phyloP scores from a whole-genome alignment of 2,113 vertebrate species.

The Vimba vimba region DNA sequence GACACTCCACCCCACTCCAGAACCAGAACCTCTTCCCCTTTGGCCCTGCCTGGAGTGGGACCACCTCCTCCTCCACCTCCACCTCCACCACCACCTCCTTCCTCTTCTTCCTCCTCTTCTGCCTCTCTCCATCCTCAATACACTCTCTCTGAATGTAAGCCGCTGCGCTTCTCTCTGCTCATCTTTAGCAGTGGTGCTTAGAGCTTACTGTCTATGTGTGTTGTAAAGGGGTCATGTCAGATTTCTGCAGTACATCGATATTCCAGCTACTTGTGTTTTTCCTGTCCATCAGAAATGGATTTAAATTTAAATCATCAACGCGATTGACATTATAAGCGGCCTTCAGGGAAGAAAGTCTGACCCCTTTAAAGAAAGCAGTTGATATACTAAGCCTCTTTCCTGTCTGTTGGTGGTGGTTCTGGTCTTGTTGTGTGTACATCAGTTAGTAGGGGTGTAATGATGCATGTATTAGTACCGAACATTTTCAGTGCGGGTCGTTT shows the following conservation, averaged over 20 bases:
- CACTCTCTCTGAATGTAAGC: constrained; percentile 95
- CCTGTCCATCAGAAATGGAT: no score
- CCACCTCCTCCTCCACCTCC: constrained; percentile 82
- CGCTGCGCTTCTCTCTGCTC: constrained; percentile 55
- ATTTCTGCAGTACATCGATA: not conserved
- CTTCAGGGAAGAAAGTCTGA: not conserved
- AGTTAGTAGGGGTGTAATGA: no score
- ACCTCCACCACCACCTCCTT: constrained; percentile 57
- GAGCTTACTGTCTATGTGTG: not conserved
- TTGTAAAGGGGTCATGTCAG: not conserved
- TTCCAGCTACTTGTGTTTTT: not conserved
- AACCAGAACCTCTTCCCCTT: constrained; percentile 85
- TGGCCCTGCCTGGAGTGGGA: constrained; percentile 87
- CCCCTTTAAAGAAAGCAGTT: not conserved
- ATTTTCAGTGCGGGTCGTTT: no score
- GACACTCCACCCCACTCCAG: constrained; percentile 87
- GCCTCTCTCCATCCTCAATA: constrained; percentile 91
- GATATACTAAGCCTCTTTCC: not conserved
- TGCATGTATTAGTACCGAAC: no score
- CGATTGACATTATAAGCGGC: not conserved
- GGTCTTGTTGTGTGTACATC: not conserved
- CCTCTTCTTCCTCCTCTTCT: constrained; percentile 69
- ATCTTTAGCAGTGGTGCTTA: not conserved
- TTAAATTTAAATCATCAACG: not conserved
- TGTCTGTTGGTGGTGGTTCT: constrained; percentile 7